Evolutionary conservation across 1,140 invertebrate genomes (phyloP), one percentile per base, ranked within the genome.

Genomic region (Cyphomyrmex costatus): DNA sequence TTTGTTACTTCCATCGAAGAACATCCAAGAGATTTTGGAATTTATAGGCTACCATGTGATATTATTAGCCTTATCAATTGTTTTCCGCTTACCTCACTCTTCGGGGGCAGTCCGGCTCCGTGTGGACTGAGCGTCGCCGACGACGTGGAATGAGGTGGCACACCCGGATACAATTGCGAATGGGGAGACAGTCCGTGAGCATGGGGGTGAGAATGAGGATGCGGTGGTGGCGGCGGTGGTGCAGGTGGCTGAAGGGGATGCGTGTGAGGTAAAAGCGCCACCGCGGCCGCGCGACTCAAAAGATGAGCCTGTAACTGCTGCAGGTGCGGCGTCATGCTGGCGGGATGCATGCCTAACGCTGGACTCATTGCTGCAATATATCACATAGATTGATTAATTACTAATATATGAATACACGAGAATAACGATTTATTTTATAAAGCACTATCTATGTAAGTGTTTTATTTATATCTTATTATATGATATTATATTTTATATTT

Each of bases 231-330:
- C 3, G 95, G 95, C 2, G 95, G 94, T 6, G 95, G 95, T 49
- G 95, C 95, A 30, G 95, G 94, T 24, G 95, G 93, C 49, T 96
- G 95, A 24, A 96, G 93, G 6, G 93, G 93, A 51, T 95, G 93
- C 16, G 92, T 83, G 70, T 94, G 95, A 6, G 96, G 96, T 86
- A 96, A 93, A 30, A 97, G 91, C 3, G 96, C 96, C 8, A 96
- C 96, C 46, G 96, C 96, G 16, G 96, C 96, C 24, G 95, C 95
- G 82, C 94, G 96, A 56, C 97, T 95, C 86, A 98, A 95, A 42
- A 98, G 95, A 93, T 98, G 97, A 19, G 97, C 97, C 91, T 98
- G 97, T 4, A 98, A 93, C 90, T 98, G 97, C 87, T 98, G 97
- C 46, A 97, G 95, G 91, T 97, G 97, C 12, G 97, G 96, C 60